These are phyloP conservation scores for Myodes glareolus DNA, from an alignment of 2,113 vertebrate species.

Conservation along the genomic window DNA sequence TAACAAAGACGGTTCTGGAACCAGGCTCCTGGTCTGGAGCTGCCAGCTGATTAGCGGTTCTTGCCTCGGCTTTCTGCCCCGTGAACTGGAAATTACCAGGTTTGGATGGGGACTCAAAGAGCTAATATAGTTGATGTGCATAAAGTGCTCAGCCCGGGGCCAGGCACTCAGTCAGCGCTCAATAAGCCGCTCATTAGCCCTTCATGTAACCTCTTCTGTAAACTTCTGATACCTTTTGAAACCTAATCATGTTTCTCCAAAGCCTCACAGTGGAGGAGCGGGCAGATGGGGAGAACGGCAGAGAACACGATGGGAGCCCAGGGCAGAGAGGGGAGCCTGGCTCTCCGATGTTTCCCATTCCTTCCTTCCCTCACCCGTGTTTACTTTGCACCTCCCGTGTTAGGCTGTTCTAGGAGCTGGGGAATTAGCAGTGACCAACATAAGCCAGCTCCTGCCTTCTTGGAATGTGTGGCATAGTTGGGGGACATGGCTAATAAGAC, in stretches of 20 bases:
- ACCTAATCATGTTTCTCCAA: neutral
- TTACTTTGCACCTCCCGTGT: neutral
- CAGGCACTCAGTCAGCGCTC: neutral
- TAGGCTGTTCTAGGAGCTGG: neutral
- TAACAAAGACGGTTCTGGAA: neutral
- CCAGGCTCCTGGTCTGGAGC: neutral
- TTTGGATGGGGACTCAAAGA: constrained; percentile 1
- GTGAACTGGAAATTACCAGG: neutral
- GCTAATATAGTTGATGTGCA: neutral
- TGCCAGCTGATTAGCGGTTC: neutral
- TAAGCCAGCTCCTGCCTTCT: neutral
- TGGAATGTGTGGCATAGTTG: neutral
- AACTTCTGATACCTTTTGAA: neutral
- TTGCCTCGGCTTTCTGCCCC: neutral
- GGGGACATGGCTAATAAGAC: neutral
- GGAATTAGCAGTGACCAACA: neutral
- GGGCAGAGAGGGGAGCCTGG: neutral
- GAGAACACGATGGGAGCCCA: neutral
- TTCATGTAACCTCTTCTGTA: constrained; percentile 1
- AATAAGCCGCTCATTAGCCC: constrained; percentile 8
- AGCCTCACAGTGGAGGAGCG: neutral
- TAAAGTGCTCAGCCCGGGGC: neutral
- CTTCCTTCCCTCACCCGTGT: neutral
- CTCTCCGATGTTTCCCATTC: neutral
- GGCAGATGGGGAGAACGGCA: neutral